Evolutionary conservation across 2,888 invertebrate species (phyloP), one percentile per base, ranked within the genome.

Genomic region (Adineta ricciae): DNA sequence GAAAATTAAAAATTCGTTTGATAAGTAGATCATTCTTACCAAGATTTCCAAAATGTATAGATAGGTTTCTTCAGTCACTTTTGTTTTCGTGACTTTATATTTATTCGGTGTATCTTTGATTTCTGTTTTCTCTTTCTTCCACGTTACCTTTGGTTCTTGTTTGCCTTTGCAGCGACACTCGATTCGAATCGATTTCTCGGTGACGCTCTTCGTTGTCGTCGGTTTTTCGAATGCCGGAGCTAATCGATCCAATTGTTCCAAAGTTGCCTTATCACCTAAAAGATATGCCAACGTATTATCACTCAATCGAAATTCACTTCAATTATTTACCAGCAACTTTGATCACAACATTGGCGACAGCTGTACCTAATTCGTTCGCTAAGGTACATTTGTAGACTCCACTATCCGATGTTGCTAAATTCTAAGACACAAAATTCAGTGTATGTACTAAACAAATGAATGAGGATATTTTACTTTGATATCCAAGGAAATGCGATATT

Each of bases 331-430:
- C 78, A 38, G n/a, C 27, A n/a, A 78, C 78, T 78, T 78, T 78
- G 3, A 78, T 41, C 9, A n/a, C 41, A 36, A 86, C 83, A 46
- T 83, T 86, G 19, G 83, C 86, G 21, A 78, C 78, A 78, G 84
- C 84, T 73, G 82, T 83, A 64, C 86, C 86, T 32, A 50, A 52
- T 84, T 86, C 86, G 54, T 86, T 86, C 1, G 83, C 64, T 27
- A 89, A 87, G 32, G 88, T 87, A 86, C 98, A 97, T 91, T 97
- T 97, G 92, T 98, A 99, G 87, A 97, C 93, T 88, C 98, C 99
- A 88, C 97, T 97, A 92, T 99, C 98, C 89, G 78, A 50, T 50
- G 41, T 41, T 49, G 64, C 82, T 64, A 73, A 72, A 86, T 83
- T 84, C 85, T 84, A 21, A 19, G 32, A 1, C 46, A 52, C 73